phyloP scores from a whole-genome alignment of 2,113 vertebrate genomes.

The Rutilus rutilus region DNA sequence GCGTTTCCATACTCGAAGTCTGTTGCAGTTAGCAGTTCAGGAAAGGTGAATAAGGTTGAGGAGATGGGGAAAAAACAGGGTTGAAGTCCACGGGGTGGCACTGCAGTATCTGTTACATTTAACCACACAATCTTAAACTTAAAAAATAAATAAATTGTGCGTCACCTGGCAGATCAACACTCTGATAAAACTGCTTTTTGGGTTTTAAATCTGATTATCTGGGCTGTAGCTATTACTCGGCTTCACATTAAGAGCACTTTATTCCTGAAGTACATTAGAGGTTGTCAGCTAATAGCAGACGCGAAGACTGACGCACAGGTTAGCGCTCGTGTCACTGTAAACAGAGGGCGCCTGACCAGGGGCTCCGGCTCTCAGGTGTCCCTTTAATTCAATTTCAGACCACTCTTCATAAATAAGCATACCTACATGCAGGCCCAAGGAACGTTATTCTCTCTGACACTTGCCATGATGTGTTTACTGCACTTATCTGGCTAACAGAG shows the following conservation, averaged over 20 bases:
- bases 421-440: constrained; percentile 13
- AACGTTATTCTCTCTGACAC: constrained; percentile 32
- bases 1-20: too few relatives aligned
- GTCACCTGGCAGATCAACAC: constrained; percentile 26
- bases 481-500: constrained; percentile 36
- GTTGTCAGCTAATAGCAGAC: constrained; percentile 43
- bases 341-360: constrained; percentile 44
- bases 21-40: not conserved
- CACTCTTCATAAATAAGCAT: constrained; percentile 50
- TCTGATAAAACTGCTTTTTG: constrained; percentile 27
- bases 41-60: not conserved
- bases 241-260: constrained; percentile 31
- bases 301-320: constrained; percentile 45
- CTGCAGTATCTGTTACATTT: constrained; percentile 3
- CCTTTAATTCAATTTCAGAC: constrained; percentile 38
- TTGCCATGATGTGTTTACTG: constrained; percentile 45
- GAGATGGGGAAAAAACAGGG: not conserved
- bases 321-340: constrained; percentile 41
- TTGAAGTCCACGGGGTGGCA: constrained; percentile 15
- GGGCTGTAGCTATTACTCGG: constrained; percentile 5
- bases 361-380: constrained; percentile 21
- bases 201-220: constrained; percentile 38
- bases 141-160: constrained; percentile 30
- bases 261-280: constrained; percentile 27
- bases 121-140: constrained; percentile 8